phyloP scores from a whole-genome alignment of 2,888 invertebrate genomes.

The Brachypalpus laphriformis region DNA sequence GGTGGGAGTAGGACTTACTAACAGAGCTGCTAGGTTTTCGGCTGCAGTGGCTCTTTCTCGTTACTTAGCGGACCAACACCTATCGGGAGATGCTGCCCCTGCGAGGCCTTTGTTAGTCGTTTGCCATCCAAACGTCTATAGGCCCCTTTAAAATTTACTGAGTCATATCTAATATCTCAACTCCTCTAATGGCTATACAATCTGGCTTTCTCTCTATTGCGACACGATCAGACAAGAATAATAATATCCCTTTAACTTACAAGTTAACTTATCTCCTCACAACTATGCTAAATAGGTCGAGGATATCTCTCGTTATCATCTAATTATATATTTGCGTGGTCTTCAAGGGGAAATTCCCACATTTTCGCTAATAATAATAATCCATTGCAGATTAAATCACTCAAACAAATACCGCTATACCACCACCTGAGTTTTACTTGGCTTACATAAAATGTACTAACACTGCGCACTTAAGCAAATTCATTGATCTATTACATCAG shows the following conservation, averaged over 20 bases:
- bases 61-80: too few species aligned
- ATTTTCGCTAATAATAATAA: background rate
- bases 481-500: constrained; percentile 36
- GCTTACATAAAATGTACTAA: background rate
- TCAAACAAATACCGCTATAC: constrained; percentile 1
- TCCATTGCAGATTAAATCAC: background rate
- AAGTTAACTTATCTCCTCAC: background rate
- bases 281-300: background rate
- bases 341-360: constrained; percentile 12
- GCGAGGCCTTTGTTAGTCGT: too few species aligned
- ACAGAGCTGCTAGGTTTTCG: too few species aligned
- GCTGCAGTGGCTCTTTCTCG: too few species aligned
- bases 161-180: background rate
- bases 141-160: background rate
- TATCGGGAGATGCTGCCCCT: too few species aligned
- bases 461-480: constrained; percentile 6
- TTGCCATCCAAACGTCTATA: background rate
- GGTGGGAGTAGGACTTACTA: too few species aligned
- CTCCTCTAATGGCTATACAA: background rate
- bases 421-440: background rate
- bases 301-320: constrained; percentile 14
- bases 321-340: background rate
- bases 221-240: background rate
- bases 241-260: background rate
- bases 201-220: background rate